These are phyloP conservation scores for Perizoma affinitatum DNA, from an alignment of 2,888 invertebrate genomes.

Conservation along the genomic window DNA sequence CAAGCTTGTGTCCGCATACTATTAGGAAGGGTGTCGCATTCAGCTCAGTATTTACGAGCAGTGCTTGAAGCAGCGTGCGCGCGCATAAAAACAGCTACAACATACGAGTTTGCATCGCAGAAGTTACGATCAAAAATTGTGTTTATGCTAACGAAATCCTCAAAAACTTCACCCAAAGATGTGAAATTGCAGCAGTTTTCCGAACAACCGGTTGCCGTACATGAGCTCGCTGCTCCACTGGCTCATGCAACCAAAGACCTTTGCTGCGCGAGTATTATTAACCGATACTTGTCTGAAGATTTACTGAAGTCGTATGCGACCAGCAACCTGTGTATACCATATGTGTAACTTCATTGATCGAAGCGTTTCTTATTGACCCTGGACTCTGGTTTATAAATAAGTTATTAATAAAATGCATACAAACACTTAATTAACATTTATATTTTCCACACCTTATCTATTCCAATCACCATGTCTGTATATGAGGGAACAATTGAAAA, in stretches of 20 bases:
- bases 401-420: too few species aligned
- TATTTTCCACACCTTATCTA: too few species aligned
- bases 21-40: constrained; percentile 46
- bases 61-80: constrained; percentile 50
- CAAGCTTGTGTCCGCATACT: constrained; percentile 44
- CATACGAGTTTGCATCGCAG: constrained; percentile 33
- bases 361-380: too few species aligned
- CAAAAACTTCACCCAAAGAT: background rate
- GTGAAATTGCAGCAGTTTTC: constrained; percentile 40
- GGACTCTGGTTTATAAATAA: too few species aligned
- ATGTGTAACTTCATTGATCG: background rate
- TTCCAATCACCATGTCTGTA: too few species aligned
- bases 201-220: constrained; percentile 40
- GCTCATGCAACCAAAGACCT: constrained; percentile 43
- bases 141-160: constrained; percentile 40
- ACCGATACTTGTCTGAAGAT: constrained; percentile 46
- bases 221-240: constrained; percentile 46
- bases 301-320: constrained; percentile 42
- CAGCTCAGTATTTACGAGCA: constrained; percentile 53
- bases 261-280: constrained; percentile 50
- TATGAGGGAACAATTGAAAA: too few species aligned
- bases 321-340: constrained; percentile 40
- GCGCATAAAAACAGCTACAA: constrained; percentile 42
- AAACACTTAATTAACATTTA: too few species aligned
- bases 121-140: constrained; percentile 50